A percentile compares a stretch with the other conserved stretches of the same genome.
Conservation (phyloP, 2,888 invertebrate species). For the Halocaridina rubra region DNA sequence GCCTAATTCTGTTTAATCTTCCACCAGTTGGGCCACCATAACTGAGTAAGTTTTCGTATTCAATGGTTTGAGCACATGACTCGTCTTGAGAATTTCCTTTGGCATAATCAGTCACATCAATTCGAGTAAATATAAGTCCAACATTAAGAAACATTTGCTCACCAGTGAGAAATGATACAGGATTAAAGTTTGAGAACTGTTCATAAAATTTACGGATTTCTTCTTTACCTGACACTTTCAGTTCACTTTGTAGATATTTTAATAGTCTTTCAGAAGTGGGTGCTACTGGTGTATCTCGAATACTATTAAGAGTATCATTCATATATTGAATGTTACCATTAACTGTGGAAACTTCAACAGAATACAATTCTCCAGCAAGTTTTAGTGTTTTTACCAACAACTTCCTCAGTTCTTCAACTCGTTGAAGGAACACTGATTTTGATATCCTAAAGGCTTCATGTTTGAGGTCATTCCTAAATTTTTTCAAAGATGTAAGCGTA, state of each 20-base stretch:
- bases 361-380: background rate
- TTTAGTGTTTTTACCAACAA: background rate
- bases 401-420: background rate
- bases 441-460: background rate
- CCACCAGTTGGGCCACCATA: background rate
- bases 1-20: background rate
- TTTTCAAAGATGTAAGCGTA: background rate
- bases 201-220: background rate
- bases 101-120: background rate
- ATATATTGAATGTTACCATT: background rate
- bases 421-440: background rate
- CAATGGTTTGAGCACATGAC: background rate
- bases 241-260: background rate
- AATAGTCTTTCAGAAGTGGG: background rate
- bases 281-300: background rate
- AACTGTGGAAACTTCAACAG: background rate
- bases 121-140: background rate
- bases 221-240: background rate
- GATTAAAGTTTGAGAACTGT: background rate
- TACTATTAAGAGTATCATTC: background rate
- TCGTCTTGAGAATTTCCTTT: background rate
- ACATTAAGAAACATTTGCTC: background rate
- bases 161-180: slow-evolving; percentile 13
- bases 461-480: background rate
- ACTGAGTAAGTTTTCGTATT: background rate